phyloP scores from a whole-genome alignment of 2,797 vertebrate genomes.

The Hafferia zeledoni region DNA sequence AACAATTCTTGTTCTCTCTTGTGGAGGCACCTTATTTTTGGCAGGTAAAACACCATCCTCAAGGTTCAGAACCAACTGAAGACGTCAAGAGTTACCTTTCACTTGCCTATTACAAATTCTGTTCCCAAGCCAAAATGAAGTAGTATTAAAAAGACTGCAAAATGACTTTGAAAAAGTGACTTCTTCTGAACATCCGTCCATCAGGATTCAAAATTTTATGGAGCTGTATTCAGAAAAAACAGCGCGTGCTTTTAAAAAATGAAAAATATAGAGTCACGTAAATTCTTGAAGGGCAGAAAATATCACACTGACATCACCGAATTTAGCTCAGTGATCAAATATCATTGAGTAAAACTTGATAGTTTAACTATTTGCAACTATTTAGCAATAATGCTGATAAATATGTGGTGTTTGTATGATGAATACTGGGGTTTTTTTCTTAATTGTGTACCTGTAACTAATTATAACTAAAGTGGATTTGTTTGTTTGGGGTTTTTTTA shows the following conservation, averaged over 20 bases:
- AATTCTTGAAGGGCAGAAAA: not conserved
- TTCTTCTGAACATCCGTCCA: not conserved
- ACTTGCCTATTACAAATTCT: not conserved
- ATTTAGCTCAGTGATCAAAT: not conserved
- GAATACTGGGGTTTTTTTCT: rapidly evolving
- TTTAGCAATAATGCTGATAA: not conserved
- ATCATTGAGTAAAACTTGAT: not conserved
- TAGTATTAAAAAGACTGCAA: not conserved
- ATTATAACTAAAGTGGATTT: not conserved
- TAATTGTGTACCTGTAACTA: not conserved
- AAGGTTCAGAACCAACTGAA: not conserved
- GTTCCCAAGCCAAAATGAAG: not conserved
- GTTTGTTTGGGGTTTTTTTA: no score
- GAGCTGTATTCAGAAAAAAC: not conserved
- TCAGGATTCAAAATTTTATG: not conserved
- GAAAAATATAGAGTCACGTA: not conserved
- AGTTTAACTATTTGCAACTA: not conserved
- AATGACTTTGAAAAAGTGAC: not conserved
- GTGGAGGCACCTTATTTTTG: not conserved
- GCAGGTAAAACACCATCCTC: not conserved
- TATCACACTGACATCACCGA: not conserved
- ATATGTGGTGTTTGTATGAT: rapidly evolving
- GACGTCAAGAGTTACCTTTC: not conserved
- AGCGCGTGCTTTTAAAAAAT: not conserved
- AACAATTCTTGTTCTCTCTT: not conserved